Evolutionary conservation across 2,888 invertebrate genomes (phyloP).

Genomic region (Netelia virgata): DNA sequence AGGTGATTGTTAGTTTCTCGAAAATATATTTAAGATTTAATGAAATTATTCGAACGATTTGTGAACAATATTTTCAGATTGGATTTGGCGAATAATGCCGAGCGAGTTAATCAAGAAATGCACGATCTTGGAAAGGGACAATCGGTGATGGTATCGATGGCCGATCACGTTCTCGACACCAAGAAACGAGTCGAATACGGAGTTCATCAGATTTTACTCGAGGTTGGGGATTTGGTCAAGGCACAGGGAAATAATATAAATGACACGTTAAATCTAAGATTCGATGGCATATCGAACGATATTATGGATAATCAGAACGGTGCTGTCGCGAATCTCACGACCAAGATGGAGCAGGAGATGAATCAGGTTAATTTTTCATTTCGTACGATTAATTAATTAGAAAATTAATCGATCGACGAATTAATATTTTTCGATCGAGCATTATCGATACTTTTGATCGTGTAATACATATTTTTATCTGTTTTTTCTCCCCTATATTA

Average conservation of each 20-base stretch:
- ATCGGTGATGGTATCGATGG: constrained; percentile 92
- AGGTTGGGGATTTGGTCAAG: constrained; percentile 90
- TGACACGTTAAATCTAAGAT: constrained; percentile 88
- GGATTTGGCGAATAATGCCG: constrained; percentile 78
- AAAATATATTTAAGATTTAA: constrained; percentile 8
- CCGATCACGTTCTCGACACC: constrained; percentile 93
- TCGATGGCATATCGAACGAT: constrained; percentile 89
- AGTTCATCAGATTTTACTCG: constrained; percentile 92
- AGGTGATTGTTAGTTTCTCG: constrained; percentile 82
- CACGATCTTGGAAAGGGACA: constrained; percentile 90
- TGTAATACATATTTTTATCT: neutral
- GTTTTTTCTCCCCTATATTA: constrained; percentile 51
- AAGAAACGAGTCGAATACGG: constrained; percentile 94
- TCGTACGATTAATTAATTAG: neutral
- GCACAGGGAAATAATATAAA: constrained; percentile 89
- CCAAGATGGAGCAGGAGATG: constrained; percentile 92
- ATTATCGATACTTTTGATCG: neutral
- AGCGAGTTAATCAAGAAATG: constrained; percentile 79
- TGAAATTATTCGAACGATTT: constrained; percentile 6
- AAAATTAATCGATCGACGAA: constrained; percentile 1
- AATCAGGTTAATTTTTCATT: constrained; percentile 86
- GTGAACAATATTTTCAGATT: constrained; percentile 70
- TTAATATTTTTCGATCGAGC: neutral
- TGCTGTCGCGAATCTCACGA: constrained; percentile 90
- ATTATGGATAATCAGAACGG: constrained; percentile 91